Conservation (phyloP, 53 echinoderm and acorn worm genomes). For the Astropecten irregularis region DNA sequence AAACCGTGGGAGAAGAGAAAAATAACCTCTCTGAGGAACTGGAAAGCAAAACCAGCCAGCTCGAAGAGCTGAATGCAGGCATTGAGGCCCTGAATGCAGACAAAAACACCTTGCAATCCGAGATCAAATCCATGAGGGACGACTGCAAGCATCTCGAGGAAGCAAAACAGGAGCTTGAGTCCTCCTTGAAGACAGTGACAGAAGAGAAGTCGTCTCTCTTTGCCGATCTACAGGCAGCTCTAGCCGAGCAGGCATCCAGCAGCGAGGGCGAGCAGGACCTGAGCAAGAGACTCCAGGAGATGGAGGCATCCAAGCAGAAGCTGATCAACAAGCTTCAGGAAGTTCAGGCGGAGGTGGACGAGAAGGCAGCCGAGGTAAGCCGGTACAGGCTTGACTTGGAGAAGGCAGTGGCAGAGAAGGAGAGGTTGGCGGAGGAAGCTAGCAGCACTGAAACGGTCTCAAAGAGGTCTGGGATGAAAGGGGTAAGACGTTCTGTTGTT, state of each 20-base stretch:
- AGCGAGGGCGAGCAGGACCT: slow-evolving; percentile 51
- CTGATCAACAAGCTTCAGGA: slow-evolving; percentile 66
- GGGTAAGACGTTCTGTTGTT: not conserved
- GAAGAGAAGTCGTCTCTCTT: slow-evolving; percentile 72
- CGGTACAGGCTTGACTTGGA: slow-evolving; percentile 47
- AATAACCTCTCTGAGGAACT: slow-evolving; percentile 16
- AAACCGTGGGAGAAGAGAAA: slow-evolving; percentile 39
- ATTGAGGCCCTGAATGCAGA: slow-evolving; percentile 13
- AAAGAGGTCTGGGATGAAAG: not conserved
- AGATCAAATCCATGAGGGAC: slow-evolving; percentile 1
- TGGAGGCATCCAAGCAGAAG: slow-evolving; percentile 74
- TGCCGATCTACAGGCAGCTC: slow-evolving; percentile 67
- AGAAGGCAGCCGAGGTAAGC: slow-evolving; percentile 34
- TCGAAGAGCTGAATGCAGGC: not conserved
- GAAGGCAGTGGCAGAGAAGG: slow-evolving; percentile 54
- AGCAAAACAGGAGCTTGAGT: slow-evolving; percentile 43
- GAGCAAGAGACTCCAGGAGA: slow-evolving; percentile 49
- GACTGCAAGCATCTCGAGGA: slow-evolving; percentile 24
- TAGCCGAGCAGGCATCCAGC: slow-evolving; percentile 51
- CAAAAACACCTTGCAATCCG: not conserved
- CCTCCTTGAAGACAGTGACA: slow-evolving; percentile 34
- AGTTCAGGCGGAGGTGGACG: slow-evolving; percentile 72
- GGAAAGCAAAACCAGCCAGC: not conserved
- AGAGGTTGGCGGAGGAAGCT: slow-evolving; percentile 54
- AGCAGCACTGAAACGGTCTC: not conserved